Evolutionary conservation across 2,797 vertebrate species (phyloP).

Genomic region (Tadarida brasiliensis): DNA sequence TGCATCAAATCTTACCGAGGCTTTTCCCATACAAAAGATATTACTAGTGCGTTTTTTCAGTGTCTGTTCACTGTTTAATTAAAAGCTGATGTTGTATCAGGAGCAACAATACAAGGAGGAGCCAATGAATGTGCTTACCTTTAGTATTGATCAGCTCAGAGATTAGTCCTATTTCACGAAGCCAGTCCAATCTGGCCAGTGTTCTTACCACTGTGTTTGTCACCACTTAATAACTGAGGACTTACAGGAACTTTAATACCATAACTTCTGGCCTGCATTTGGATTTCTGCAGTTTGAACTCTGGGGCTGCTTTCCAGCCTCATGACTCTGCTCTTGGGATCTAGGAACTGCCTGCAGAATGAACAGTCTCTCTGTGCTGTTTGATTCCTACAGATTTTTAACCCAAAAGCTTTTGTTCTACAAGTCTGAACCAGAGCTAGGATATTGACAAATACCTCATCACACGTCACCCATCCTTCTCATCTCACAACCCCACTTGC

Average conservation of each 20-base stretch:
- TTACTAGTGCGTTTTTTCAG: background rate
- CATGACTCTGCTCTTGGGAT: background rate
- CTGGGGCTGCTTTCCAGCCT: background rate
- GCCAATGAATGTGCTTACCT: background rate
- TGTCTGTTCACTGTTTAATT: background rate
- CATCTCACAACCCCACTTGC: background rate
- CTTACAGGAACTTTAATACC: background rate
- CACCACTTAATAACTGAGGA: background rate
- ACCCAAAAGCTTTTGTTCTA: background rate
- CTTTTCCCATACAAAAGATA: background rate
- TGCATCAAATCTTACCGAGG: background rate
- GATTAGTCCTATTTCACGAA: background rate
- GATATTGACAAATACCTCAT: background rate
- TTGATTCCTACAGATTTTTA: background rate
- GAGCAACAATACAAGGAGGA: background rate
- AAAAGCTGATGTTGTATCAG: background rate
- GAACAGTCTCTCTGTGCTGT: too few relatives aligned
- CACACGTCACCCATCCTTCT: background rate
- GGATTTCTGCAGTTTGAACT: background rate
- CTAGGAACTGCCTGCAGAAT: background rate
- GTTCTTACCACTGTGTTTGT: background rate
- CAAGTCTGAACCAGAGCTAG: too few relatives aligned
- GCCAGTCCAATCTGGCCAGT: too few relatives aligned
- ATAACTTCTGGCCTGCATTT: background rate
- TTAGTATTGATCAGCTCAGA: background rate